A percentile compares a stretch with the other conserved stretches of the same genome.
Conservation (phyloP, 1,140 invertebrate species). For the Pseudobourletiella spinata region DNA sequence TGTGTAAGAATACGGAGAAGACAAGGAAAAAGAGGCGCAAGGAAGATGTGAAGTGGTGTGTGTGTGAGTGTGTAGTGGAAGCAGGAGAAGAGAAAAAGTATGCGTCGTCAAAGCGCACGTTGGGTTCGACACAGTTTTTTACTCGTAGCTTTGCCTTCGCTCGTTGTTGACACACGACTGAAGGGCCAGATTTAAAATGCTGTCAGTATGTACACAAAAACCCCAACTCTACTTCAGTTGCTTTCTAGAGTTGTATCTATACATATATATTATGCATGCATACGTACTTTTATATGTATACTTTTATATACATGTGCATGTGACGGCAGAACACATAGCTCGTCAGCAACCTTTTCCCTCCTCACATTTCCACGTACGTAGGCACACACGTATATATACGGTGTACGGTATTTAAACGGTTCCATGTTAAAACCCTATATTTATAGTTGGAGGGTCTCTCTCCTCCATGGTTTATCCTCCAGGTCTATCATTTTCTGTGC, state of each 20-base stretch:
- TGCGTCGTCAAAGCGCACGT: background rate
- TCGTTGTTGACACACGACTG: conserved; percentile 11
- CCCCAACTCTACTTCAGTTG: background rate
- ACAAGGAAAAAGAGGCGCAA: background rate
- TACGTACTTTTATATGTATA: background rate
- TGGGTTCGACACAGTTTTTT: conserved; percentile 7
- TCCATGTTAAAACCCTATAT: too few relatives aligned
- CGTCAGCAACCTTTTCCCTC: background rate
- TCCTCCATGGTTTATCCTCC: too few relatives aligned
- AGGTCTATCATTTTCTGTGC: too few relatives aligned
- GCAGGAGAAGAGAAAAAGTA: background rate
- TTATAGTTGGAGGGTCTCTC: too few relatives aligned
- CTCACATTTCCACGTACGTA: background rate
- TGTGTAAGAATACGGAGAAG: background rate
- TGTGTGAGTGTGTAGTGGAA: too few relatives aligned
- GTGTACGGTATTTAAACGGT: too few relatives aligned
- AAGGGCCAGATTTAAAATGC: conserved; percentile 9
- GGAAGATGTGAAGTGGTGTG: background rate
- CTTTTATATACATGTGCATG: background rate
- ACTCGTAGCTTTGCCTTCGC: conserved; percentile 2
- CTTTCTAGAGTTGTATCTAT: too few relatives aligned
- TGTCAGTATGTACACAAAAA: conserved; percentile 4
- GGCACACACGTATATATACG: background rate
- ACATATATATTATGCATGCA: too few relatives aligned
- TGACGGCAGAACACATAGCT: background rate